Base-by-base conservation (phyloP, 2,888 invertebrate species). In the Microctonus brassicae region DNA sequence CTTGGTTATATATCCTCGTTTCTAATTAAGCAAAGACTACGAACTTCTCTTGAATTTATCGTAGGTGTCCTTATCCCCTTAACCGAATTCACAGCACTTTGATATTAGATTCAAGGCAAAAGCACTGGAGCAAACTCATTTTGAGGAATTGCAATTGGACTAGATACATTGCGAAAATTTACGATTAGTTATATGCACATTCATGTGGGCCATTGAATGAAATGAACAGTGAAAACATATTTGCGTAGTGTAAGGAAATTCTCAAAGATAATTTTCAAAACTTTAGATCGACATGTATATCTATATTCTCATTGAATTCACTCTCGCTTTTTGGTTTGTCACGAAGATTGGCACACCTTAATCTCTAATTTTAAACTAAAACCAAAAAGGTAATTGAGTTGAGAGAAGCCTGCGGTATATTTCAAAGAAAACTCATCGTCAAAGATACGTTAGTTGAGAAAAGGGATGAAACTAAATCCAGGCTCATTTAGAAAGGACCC, bases 101-200 rank as follows among this genome's bases (percentile, higher is more conserved):
- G 5, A n/a, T 6, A 24, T 34, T 24, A 34, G 53, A 52, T 60
- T 34, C 39, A 66, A 33, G 55, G n/a, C n/a, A 42, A 34, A 29
- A 60, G 57, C 29, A 58, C 34, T 33, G 47, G 55, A 57, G 24
- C 22, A 24, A 42, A 26, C 36, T 53, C 20, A 39, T 24, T 22
- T 76, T 71, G 77, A 75, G n/a, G 77, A 78, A 79, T 79, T 78
- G 76, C 78, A 78, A 75, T 72, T 71, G 74, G 75, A 80, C 78
- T 73, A 77, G 76, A 74, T 79, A 80, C 77, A 77, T 79, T 77
- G 75, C 74, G 79, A 77, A 80, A 81, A 82, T 79, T 78, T 78
- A 78, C n/a, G n/a, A n/a, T n/a, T n/a, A n/a, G n/a, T n/a, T n/a
- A n/a, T n/a, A n/a, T n/a, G n/a, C n/a, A n/a, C n/a, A n/a, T n/a